A percentile compares a stretch with the other conserved stretches of the same genome.
Evolutionary conservation across 1,140 invertebrate species (phyloP).

Genomic region (Pseudomyrmex gracilis): DNA sequence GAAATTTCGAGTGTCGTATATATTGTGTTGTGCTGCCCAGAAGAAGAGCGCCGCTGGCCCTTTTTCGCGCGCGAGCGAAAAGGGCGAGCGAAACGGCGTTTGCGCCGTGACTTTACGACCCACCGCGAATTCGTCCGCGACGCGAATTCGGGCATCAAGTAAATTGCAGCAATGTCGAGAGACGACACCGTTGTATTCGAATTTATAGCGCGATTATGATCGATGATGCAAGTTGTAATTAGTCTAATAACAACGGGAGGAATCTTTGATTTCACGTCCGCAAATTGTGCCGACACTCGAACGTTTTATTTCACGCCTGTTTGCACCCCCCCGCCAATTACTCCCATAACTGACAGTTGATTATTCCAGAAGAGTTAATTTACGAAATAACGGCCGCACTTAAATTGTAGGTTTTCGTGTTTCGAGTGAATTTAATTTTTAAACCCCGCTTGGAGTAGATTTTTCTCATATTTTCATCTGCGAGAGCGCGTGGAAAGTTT

Average conservation of each 20-base stretch:
- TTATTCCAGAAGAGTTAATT: no score
- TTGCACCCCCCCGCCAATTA: no score
- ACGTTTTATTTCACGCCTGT: no score
- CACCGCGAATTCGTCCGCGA: not conserved
- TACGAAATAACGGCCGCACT: no score
- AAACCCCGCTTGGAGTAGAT: no score
- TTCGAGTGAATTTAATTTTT: not conserved
- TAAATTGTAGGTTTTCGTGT: not conserved
- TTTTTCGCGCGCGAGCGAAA: slow-evolving; percentile 39
- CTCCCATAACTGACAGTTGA: no score
- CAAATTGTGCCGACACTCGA: no score
- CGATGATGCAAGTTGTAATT: slow-evolving; percentile 37
- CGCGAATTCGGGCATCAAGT: slow-evolving; percentile 6
- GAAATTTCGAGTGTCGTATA: slow-evolving; percentile 54
- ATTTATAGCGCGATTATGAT: slow-evolving; percentile 31
- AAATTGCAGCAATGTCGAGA: slow-evolving; percentile 42
- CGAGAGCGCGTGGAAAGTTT: not conserved
- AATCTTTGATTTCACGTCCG: not conserved
- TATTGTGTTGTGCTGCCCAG: slow-evolving; percentile 3
- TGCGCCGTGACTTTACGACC: slow-evolving; percentile 37
- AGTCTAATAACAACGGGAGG: slow-evolving; percentile 34
- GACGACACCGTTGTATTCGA: slow-evolving; percentile 19
- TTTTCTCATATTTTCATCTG: not conserved
- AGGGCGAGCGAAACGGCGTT: slow-evolving; percentile 22
- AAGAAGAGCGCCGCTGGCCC: slow-evolving; percentile 16